Conservation (phyloP, 2,888 invertebrate genomes). For the Drosophila pseudotakahashii region DNA sequence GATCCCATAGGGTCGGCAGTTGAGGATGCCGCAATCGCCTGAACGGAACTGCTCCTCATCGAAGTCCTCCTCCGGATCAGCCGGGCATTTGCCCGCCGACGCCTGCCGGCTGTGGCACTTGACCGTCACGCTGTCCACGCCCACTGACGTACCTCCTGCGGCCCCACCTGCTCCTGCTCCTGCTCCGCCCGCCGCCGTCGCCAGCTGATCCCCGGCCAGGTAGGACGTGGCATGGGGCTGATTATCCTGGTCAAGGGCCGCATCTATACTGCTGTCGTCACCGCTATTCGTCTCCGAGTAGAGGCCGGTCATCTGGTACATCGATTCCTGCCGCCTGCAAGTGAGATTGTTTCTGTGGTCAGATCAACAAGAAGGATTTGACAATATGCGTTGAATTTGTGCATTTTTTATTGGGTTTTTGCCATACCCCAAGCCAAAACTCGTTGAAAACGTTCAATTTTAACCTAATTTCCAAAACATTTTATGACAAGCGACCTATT, state of each 20-base stretch:
- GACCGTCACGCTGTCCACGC: conserved; percentile 77
- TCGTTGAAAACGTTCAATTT: conserved; percentile 15
- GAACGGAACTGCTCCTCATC: conserved; percentile 88
- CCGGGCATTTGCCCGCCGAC: conserved; percentile 83
- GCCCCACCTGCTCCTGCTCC: not conserved
- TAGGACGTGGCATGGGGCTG: conserved; percentile 7
- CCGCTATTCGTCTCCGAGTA: conserved; percentile 89
- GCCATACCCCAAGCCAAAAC: conserved; percentile 23
- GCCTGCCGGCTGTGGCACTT: conserved; percentile 94
- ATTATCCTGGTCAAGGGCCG: conserved; percentile 82
- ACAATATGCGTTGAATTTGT: conserved; percentile 12
- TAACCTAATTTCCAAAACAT: conserved; percentile 8
- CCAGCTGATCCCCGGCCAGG: conserved; percentile 4
- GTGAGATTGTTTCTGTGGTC: conserved; percentile 23
- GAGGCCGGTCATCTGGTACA: conserved; percentile 94
- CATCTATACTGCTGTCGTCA: conserved; percentile 85
- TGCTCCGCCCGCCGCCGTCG: not conserved
- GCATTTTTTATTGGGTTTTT: conserved; percentile 30
- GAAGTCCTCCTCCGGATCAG: conserved; percentile 84
- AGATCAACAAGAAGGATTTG: conserved; percentile 15
- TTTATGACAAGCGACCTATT: conserved; percentile 11
- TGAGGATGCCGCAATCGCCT: conserved; percentile 94
- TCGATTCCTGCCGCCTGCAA: conserved; percentile 91
- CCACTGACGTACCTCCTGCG: not conserved
- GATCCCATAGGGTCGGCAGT: conserved; percentile 93